Percentiles rank a stretch among this genome's conserved stretches.
Conservation (phyloP, 2,113 vertebrate genomes). For the Myrmecophaga tridactyla region DNA sequence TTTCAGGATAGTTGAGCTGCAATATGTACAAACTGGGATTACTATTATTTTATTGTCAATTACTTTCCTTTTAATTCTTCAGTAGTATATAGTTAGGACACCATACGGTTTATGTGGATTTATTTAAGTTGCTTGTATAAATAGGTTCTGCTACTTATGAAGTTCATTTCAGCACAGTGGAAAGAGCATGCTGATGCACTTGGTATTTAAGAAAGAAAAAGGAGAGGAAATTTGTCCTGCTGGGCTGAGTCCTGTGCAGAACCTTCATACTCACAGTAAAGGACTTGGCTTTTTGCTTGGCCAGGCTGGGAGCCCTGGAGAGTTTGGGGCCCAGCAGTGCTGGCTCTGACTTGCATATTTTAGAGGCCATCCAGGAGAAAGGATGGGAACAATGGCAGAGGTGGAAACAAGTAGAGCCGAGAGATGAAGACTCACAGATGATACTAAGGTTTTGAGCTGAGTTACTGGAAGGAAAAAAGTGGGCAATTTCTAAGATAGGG, state of each 20-base stretch:
- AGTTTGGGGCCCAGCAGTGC: background rate
- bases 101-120: background rate
- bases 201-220: background rate
- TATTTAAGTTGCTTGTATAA: background rate
- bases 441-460: background rate
- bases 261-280: background rate
- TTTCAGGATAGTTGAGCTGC: background rate
- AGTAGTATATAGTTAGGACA: background rate
- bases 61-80: background rate
- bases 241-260: fast-evolving
- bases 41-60: background rate
- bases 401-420: background rate
- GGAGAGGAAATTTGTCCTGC: background rate
- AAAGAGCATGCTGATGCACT: background rate
- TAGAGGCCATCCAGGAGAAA: background rate
- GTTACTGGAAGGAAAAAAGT: background rate
- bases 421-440: background rate
- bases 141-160: background rate
- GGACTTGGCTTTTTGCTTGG: background rate
- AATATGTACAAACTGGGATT: background rate
- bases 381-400: background rate
- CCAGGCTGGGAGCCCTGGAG: background rate
- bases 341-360: background rate
- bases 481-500: background rate
- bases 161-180: background rate